Base-by-base conservation (phyloP, 1,140 invertebrate genomes). In the Drosophila quadrilineata region DNA sequence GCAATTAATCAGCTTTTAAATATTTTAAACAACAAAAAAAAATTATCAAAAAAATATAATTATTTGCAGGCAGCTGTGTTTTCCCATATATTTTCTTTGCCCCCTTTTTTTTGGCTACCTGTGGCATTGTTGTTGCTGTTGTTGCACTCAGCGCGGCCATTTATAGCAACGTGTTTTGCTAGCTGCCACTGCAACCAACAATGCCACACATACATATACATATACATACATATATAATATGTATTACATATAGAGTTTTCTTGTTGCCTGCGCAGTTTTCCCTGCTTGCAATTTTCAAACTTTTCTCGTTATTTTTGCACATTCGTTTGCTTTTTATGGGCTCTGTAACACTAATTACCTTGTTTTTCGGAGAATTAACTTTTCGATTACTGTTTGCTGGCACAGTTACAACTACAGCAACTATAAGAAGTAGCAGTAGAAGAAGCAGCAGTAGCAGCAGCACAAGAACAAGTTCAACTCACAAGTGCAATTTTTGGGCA, bases 301-400 rank as follows among this genome's bases (percentile, higher is more conserved):
- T 84, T 84, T 84, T 74, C 77, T 84, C 77, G 77, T 84, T 84
- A 84, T 84, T 84, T 85, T 74, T 84, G 77, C 77, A 84, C 77
- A 84, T 84, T 84, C 73, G 77, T 80, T 82, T 77, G 79, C 58
- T 75, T 82, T 80, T 80, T 82, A 82, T 82, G 76, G 77, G 69
- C 79, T 67, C 77, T 77, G 79, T 60, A 74, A 85, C 77, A 84
- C 77, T 84, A 84, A 84, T 84, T 84, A 84, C 77, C 77, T 84
- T 84, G 77, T 84, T 84, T 84, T 84, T 84, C 79, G 79, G 73
- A 77, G 79, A 84, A 84, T 84, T 84, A 84, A 84, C 77, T 84
- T 84, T 84, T 84, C 74, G 77, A 84, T 84, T 84, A 85, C 77
- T 70, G 77, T 82, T 80, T n/a, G n/a, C n/a, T n/a, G 74, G 63